Conservation (phyloP, 2,113 vertebrate species). For the Myiagra hebetior region DNA sequence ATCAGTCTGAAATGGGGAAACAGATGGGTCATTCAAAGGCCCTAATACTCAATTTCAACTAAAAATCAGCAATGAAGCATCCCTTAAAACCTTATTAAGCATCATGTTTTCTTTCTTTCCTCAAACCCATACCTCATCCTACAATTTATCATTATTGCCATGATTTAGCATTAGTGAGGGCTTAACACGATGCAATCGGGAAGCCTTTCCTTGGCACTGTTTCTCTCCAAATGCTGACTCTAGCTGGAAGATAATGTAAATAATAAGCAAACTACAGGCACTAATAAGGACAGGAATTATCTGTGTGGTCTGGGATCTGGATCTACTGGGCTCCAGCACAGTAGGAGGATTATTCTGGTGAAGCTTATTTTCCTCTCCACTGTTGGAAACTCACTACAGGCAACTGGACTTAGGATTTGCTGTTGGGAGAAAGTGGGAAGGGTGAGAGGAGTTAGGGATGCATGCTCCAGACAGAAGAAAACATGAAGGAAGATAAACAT, state of each 20-base stretch:
- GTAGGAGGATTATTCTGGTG: not conserved
- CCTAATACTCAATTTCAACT: not conserved
- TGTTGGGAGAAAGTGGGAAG: not conserved
- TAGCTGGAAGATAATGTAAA: not conserved
- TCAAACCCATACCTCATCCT: not conserved
- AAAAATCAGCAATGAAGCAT: not conserved
- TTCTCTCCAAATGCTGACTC: not conserved
- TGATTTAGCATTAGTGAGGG: not conserved
- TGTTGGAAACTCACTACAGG: not conserved
- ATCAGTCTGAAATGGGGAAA: not conserved
- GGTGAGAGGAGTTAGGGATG: not conserved
- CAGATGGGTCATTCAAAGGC: not conserved
- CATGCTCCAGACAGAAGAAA: not conserved
- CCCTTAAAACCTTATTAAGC: constrained; percentile 31
- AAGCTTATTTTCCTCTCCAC: not conserved
- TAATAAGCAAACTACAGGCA: not conserved
- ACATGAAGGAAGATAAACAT: not conserved
- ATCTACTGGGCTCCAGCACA: not conserved
- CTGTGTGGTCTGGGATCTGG: not conserved
- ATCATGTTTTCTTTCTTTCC: not conserved
- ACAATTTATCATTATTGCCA: not conserved
- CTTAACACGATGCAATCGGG: not conserved
- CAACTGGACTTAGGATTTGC: not conserved
- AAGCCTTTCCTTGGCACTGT: not conserved
- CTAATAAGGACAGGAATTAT: not conserved